Conservation (phyloP, 2,113 vertebrate species). For the Chlamydotis undulata region DNA sequence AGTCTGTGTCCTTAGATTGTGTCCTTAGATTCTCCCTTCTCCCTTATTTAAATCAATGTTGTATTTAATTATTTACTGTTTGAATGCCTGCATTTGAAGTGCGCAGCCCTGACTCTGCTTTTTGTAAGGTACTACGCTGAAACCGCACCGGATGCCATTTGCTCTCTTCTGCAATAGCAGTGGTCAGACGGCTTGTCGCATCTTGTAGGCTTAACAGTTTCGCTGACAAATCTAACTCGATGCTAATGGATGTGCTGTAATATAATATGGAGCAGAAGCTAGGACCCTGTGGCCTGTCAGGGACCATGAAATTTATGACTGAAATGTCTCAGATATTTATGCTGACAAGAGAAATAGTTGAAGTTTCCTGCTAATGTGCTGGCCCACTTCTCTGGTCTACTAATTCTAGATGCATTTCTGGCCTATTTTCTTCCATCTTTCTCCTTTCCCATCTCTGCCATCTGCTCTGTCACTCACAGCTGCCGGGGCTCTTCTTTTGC, state of each 20-base stretch:
- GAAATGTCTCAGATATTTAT: constrained; percentile 6
- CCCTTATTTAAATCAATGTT: neutral
- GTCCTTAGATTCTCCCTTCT: constrained; percentile 39
- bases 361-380: neutral
- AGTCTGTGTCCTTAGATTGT: neutral
- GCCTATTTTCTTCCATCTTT: neutral
- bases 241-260: constrained; percentile 1
- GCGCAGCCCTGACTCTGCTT: neutral
- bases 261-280: neutral
- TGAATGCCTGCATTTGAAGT: neutral
- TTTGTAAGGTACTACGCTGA: fast-evolving
- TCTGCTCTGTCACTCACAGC: neutral
- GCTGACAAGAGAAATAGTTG: neutral
- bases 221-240: neutral
- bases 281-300: neutral
- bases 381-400: neutral
- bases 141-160: neutral
- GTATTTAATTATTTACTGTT: constrained; percentile 48
- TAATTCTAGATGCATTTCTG: neutral
- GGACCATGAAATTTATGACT: neutral
- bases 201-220: neutral
- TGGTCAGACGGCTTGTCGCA: neutral
- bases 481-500: neutral
- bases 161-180: neutral
- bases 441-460: neutral